These are phyloP conservation scores for Lates calcarifer DNA, from an alignment of 2,113 vertebrate species.

Conservation along the genomic window DNA sequence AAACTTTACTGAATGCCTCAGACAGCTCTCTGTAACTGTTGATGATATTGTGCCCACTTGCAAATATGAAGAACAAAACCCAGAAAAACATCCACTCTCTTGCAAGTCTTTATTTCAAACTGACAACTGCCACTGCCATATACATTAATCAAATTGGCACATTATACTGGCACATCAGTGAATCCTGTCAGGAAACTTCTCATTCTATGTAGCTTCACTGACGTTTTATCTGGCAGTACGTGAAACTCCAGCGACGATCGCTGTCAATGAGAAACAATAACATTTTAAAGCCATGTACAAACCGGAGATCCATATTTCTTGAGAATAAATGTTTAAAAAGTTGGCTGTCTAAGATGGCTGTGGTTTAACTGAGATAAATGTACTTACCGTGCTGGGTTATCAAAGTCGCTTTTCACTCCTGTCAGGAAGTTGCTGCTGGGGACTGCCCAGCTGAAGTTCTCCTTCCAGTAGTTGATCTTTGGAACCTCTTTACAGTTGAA, in stretches of 20 bases:
- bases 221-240: background rate
- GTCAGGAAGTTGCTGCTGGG: background rate
- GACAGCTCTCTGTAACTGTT: too few species aligned
- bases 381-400: rapidly evolving
- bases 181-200: background rate
- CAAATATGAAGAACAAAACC: too few species aligned
- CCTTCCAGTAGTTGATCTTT: background rate
- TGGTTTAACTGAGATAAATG: background rate
- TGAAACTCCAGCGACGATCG: conserved; percentile 3
- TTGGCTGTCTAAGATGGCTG: too few species aligned
- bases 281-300: background rate
- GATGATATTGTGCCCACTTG: too few species aligned
- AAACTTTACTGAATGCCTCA: too few species aligned
- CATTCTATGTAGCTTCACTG: too few species aligned
- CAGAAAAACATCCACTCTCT: too few species aligned
- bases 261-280: background rate
- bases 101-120: too few species aligned
- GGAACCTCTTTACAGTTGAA: background rate
- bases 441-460: conserved; percentile 8
- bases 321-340: background rate
- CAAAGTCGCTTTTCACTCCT: background rate
- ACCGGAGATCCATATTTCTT: background rate
- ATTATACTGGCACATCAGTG: too few species aligned
- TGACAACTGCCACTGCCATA: too few species aligned
- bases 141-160: too few species aligned